Conservation (phyloP, 1,140 invertebrate genomes). For the Scylla paramamosain region DNA sequence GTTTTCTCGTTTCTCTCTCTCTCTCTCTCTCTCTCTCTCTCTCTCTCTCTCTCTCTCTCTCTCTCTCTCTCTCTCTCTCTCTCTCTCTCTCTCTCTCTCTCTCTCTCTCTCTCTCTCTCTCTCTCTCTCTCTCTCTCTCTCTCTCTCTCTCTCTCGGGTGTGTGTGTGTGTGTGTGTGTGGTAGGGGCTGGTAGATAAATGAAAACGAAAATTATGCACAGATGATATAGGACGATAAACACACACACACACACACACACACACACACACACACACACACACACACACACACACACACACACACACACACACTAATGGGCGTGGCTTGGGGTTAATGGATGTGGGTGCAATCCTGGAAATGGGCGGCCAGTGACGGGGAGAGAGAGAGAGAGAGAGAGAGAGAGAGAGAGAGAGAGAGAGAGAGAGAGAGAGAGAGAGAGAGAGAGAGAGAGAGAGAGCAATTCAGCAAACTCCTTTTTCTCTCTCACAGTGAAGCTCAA, state of each 20-base stretch:
- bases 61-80: too few relatives aligned
- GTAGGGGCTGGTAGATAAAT: not conserved
- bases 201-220: not conserved
- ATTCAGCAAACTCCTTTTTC: too few relatives aligned
- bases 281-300: not conserved
- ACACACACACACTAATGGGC: not conserved
- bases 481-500: too few relatives aligned
- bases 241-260: conserved; percentile 56
- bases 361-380: not conserved
- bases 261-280: not conserved
- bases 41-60: not conserved
- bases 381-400: not conserved
- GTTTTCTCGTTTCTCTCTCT: not conserved
- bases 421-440: not conserved
- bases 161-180: conserved; percentile 29
- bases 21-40: not conserved
- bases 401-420: not conserved
- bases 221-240: not conserved
- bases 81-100: too few relatives aligned
- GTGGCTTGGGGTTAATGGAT: not conserved
- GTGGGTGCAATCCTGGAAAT: not conserved
- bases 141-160: not conserved
- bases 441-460: not conserved
- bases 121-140: too few relatives aligned
- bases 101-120: too few relatives aligned